These are phyloP conservation scores for Apoderus coryli DNA, from an alignment of 2,888 invertebrate genomes.

Conservation along the genomic window DNA sequence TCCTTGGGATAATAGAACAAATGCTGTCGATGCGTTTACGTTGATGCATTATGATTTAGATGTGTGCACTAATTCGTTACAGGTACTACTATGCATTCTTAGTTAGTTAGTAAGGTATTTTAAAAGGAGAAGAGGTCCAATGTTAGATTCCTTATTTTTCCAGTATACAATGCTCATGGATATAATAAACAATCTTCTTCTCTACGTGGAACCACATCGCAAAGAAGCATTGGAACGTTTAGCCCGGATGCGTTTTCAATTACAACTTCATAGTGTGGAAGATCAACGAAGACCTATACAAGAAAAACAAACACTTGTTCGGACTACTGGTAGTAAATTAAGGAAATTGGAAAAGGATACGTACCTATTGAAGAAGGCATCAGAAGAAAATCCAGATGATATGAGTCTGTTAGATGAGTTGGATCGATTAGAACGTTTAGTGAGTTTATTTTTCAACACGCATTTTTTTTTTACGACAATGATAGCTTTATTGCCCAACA, in stretches of 20 bases:
- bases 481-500: too few species aligned
- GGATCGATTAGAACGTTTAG: too few species aligned
- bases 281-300: slow-evolving; percentile 88
- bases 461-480: too few species aligned
- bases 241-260: slow-evolving; percentile 85
- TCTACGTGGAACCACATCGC: slow-evolving; percentile 92
- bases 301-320: slow-evolving; percentile 70
- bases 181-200: slow-evolving; percentile 89
- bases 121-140: neutral
- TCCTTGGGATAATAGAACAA: slow-evolving; percentile 68
- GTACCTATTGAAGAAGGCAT: slow-evolving; percentile 68
- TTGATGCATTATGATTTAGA: slow-evolving; percentile 97
- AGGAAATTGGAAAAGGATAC: slow-evolving; percentile 80
- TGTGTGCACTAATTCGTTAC: slow-evolving; percentile 89
- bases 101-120: neutral
- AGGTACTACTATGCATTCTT: slow-evolving; percentile 40
- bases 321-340: slow-evolving; percentile 64
- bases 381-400: slow-evolving; percentile 51
- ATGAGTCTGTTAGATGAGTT: slow-evolving; percentile 49
- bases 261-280: slow-evolving; percentile 80
- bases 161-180: slow-evolving; percentile 95
- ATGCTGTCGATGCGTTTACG: slow-evolving; percentile 92
- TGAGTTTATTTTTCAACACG: too few species aligned
- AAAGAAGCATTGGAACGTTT: slow-evolving; percentile 80
- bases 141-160: slow-evolving; percentile 12